phyloP scores from a whole-genome alignment of 2,888 invertebrate species.

The Epinotia brunnichana region DNA sequence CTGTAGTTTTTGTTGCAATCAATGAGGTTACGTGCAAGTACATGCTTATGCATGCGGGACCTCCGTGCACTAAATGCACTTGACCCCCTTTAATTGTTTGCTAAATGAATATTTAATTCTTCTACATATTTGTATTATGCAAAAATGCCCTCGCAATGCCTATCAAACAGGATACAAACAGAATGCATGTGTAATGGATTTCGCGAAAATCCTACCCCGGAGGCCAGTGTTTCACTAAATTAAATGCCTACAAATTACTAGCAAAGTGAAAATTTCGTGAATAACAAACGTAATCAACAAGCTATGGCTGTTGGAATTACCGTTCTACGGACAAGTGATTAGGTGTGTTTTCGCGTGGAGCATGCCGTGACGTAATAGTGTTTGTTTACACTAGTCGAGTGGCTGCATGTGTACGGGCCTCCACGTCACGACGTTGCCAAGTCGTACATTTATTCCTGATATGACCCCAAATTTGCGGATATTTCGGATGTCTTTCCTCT shows the following conservation, averaged over 20 bases:
- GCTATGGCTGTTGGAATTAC: slow-evolving; percentile 46
- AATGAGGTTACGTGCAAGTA: slow-evolving; percentile 12
- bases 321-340: slow-evolving; percentile 53
- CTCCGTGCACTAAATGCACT: slow-evolving; percentile 21
- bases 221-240: slow-evolving; percentile 35
- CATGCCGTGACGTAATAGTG: slow-evolving; percentile 70
- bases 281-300: slow-evolving; percentile 64
- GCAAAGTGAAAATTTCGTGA: slow-evolving; percentile 62
- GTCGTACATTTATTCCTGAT: slow-evolving; percentile 59
- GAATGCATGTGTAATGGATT: slow-evolving; percentile 7
- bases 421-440: slow-evolving; percentile 74
- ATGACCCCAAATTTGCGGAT: slow-evolving; percentile 34
- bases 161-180: slow-evolving; percentile 13
- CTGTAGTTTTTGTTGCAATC: slow-evolving; percentile 9
- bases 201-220: slow-evolving; percentile 18
- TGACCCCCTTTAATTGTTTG: slow-evolving; percentile 29
- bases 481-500: slow-evolving; percentile 5
- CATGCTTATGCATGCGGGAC: slow-evolving; percentile 16
- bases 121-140: neutral
- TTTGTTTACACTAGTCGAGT: slow-evolving; percentile 73
- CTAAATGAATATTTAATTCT: slow-evolving; percentile 3
- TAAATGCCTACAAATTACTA: slow-evolving; percentile 55
- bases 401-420: slow-evolving; percentile 53
- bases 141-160: neutral
- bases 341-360: slow-evolving; percentile 60